phyloP scores from a whole-genome alignment of 2,797 vertebrate species.

The Philypnodon macrostomus region DNA sequence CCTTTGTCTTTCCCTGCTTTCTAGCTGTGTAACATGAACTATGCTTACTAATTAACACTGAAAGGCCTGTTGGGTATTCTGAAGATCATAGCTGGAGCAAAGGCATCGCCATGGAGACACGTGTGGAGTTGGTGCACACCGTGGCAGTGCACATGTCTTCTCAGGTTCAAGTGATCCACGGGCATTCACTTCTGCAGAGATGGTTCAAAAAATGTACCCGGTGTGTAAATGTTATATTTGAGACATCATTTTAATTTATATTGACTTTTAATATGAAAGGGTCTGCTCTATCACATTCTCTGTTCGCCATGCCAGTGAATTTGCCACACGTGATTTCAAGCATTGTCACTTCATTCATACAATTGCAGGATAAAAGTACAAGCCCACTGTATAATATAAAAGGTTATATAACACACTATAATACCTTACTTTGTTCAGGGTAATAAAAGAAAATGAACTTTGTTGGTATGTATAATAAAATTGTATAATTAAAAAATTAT shows the following conservation, averaged over 20 bases:
- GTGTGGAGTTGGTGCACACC: constrained; percentile 11
- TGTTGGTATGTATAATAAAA: too few species aligned
- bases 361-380: too few species aligned
- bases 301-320: too few species aligned
- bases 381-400: too few species aligned
- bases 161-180: background rate
- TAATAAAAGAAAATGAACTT: too few species aligned
- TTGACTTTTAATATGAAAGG: background rate
- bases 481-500: too few species aligned
- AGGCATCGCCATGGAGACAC: constrained; percentile 11
- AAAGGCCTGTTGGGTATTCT: constrained; percentile 39
- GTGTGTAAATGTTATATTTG: background rate
- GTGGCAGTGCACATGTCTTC: too few species aligned
- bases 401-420: too few species aligned
- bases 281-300: too few species aligned
- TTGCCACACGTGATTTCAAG: background rate
- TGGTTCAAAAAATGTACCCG: background rate
- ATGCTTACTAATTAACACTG: constrained; percentile 37
- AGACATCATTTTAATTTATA: background rate
- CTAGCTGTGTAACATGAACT: constrained; percentile 20
- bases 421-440: too few species aligned
- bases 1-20: constrained; percentile 1
- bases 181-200: constrained; percentile 3
- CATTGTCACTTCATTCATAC: too few species aligned
- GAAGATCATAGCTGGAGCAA: constrained; percentile 28